Evolutionary conservation across 2,797 vertebrate genomes (phyloP), one percentile per base, ranked within the genome.

Genomic region (Dallia pectoralis): DNA sequence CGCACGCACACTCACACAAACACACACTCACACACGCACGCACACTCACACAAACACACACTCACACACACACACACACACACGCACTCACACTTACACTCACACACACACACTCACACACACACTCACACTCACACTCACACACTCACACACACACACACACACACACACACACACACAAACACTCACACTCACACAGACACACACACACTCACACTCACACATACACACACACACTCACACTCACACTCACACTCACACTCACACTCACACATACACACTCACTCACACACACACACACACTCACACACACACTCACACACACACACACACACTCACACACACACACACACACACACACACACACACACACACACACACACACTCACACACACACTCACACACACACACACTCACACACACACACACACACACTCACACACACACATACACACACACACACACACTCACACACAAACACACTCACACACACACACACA

Each of bases 231-330:
- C 51, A 19, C 68, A 76, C 56, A 66, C 69, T 73, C 75, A 77
- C 69, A 71, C 79, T 83, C 77, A 87, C 79, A 81, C n/a, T n/a
- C n/a, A 70, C 27, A 70, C 76, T 49, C 72, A 71, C 67, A 70
- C 61, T 70, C 53, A 69, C 72, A 70, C 78, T 72, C 68, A 78
- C 73, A 81, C 76, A 73, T 76, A 72, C 68, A 49, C 51, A 12
- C n/a, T n/a, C 44, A 22, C 33, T 51, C 25, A 51, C 71, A 69
- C 48, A 5, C 47, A 53, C 70, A 30, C 65, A 12, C 48, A 30
- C 27, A 32, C 47, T 19, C 51, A 29, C 69, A 68, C 51, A 19
- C 68, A 76, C 56, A 66, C 69, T 73, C 75, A 77, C 69, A 71
- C 79, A 84, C 77, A 87, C 79, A 81, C n/a, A n/a, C n/a, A 70